A percentile compares a stretch with the other conserved stretches of the same genome.
Conservation (phyloP, 2,113 vertebrate species). For the Nerophis lumbriciformis region DNA sequence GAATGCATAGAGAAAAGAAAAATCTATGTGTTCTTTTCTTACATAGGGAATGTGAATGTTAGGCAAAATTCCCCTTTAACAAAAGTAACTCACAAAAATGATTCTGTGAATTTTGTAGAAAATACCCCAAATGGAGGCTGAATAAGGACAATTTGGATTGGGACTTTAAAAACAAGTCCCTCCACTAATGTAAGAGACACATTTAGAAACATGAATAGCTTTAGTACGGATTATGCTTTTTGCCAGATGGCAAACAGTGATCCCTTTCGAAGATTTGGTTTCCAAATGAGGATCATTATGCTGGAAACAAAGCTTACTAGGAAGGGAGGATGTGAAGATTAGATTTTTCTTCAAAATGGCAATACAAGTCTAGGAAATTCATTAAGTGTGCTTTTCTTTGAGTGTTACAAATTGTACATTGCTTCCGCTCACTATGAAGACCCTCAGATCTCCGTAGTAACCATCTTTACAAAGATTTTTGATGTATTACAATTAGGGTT, state of each 20-base stretch:
- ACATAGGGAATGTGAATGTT: no score
- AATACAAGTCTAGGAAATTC: background rate
- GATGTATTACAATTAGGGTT: no score
- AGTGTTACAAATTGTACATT: slow-evolving; percentile 9
- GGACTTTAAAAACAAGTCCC: background rate
- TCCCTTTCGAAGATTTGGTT: no score
- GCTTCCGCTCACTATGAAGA: slow-evolving; percentile 36
- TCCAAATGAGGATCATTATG: background rate
- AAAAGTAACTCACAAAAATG: no score
- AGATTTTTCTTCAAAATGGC: background rate
- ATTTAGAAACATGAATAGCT: background rate
- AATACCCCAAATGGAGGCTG: no score
- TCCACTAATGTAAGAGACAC: background rate
- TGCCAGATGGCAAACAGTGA: background rate
- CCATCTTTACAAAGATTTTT: background rate
- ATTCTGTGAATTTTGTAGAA: no score
- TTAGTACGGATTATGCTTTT: background rate
- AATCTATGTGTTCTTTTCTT: no score
- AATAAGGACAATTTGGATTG: slow-evolving; percentile 11
- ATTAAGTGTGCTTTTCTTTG: slow-evolving; percentile 8
- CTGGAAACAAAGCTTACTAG: background rate
- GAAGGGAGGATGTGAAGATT: background rate
- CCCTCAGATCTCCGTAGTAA: slow-evolving; percentile 50
- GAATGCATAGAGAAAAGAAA: no score
- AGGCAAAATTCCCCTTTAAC: no score